phyloP scores from a whole-genome alignment of 2,797 vertebrate species.

The Clamator glandarius region DNA sequence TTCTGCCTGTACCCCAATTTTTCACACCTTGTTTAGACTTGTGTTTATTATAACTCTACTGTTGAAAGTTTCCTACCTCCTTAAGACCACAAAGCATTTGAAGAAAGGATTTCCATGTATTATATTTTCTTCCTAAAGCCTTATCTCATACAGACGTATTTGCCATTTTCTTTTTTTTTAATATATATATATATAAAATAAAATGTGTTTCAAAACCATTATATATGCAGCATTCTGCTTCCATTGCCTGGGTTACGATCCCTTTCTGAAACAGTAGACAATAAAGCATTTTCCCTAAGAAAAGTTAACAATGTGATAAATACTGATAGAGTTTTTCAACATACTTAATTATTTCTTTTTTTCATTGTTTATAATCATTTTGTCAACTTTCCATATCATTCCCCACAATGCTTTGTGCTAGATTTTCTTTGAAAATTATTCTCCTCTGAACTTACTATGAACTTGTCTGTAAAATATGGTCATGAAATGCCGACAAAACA shows the following conservation, averaged over 20 bases:
- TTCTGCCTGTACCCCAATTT: constrained; percentile 3
- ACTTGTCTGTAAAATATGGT: constrained; percentile 65
- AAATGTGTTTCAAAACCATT: constrained; percentile 50
- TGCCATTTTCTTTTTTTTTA: constrained; percentile 62
- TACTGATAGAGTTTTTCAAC: constrained; percentile 62
- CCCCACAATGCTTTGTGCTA: constrained; percentile 71
- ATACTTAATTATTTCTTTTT: constrained; percentile 71
- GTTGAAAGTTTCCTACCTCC: constrained; percentile 74
- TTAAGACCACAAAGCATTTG: constrained; percentile 73
- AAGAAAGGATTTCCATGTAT: constrained; percentile 81
- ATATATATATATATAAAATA: neutral
- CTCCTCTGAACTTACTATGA: constrained; percentile 80
- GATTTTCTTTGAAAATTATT: constrained; percentile 80
- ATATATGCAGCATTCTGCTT: constrained; percentile 36
- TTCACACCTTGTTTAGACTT: constrained; percentile 76
- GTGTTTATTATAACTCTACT: constrained; percentile 60
- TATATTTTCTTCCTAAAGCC: constrained; percentile 77
- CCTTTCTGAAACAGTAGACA: constrained; percentile 60
- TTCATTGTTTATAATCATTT: constrained; percentile 75
- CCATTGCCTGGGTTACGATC: constrained; percentile 52
- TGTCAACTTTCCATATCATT: constrained; percentile 75
- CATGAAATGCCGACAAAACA: constrained; percentile 46
- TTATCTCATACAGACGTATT: constrained; percentile 80
- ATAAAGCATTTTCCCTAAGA: constrained; percentile 57
- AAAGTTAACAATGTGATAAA: constrained; percentile 61